Conservation (phyloP, 2,113 vertebrate species). For the Natator depressus region DNA sequence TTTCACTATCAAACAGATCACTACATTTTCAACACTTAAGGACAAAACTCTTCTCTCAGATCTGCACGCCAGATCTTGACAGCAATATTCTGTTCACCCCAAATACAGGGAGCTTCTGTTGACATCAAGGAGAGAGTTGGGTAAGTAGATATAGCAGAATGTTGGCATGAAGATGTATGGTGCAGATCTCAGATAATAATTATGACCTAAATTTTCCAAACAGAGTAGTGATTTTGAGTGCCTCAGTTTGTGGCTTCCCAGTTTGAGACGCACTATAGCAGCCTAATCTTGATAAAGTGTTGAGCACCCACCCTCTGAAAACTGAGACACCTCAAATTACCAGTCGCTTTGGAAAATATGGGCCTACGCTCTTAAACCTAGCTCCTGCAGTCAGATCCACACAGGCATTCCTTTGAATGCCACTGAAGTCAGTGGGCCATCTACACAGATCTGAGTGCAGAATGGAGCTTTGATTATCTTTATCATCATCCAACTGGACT, state of each 20-base stretch:
- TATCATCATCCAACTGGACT: accelerated
- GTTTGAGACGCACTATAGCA: neutral
- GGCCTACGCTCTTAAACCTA: neutral
- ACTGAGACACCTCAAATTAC: neutral
- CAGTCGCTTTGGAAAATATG: neutral
- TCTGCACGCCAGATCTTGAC: constrained; percentile 70
- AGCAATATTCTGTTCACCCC: constrained; percentile 65
- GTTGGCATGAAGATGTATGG: accelerated
- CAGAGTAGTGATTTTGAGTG: accelerated
- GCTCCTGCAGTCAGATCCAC: accelerated
- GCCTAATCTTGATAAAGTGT: neutral
- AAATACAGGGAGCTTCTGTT: constrained; percentile 67
- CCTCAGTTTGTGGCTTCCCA: neutral
- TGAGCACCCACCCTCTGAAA: accelerated
- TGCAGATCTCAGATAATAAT: neutral
- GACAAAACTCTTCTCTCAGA: constrained; percentile 71
- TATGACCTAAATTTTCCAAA: neutral
- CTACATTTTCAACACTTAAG: constrained; percentile 77
- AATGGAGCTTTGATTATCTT: neutral
- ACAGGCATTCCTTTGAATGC: accelerated
- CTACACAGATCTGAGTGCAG: neutral
- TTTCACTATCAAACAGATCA: constrained; percentile 76
- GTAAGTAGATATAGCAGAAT: constrained; percentile 33
- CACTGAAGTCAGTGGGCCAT: neutral
- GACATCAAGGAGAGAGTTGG: constrained; percentile 61